A percentile compares a stretch with the other conserved stretches of the same genome.
Conservation (phyloP, 2,113 vertebrate genomes). For the Dunckerocampus dactyliophorus region DNA sequence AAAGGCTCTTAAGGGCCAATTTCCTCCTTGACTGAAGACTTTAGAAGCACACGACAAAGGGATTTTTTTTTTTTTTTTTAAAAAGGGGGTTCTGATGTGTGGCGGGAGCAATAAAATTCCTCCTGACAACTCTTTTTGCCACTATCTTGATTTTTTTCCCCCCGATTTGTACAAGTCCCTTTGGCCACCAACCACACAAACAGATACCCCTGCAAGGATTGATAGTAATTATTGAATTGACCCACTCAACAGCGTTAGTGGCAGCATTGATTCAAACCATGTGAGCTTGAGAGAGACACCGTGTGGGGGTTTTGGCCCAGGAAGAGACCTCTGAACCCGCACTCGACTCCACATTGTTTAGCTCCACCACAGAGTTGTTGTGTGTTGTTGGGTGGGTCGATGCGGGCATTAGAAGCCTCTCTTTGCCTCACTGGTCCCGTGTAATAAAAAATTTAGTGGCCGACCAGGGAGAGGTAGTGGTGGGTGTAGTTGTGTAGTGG, state of each 20-base stretch:
- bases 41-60: conserved; percentile 49
- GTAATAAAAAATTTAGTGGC: conserved; percentile 54
- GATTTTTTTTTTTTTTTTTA: too few relatives aligned
- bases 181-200: background rate
- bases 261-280: conserved; percentile 72
- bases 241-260: conserved; percentile 48
- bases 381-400: background rate
- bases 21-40: conserved; percentile 58
- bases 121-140: background rate
- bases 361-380: conserved; percentile 25
- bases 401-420: conserved; percentile 33
- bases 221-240: conserved; percentile 44
- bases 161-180: background rate
- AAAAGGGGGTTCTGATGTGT: conserved; percentile 45
- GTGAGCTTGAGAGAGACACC: conserved; percentile 54
- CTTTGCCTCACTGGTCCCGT: conserved; percentile 44
- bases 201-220: conserved; percentile 22
- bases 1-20: conserved; percentile 64
- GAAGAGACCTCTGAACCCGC: conserved; percentile 70
- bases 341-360: conserved; percentile 62
- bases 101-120: conserved; percentile 34
- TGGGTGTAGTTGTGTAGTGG: conserved; percentile 8
- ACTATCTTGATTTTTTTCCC: conserved; percentile 13
- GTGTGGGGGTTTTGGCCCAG: conserved; percentile 55
- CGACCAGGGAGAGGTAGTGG: conserved; percentile 23